Percentiles rank a stretch among this genome's conserved stretches.
Evolutionary conservation across 2,113 vertebrate genomes (phyloP).

Genomic region (Takifugu flavidus): DNA sequence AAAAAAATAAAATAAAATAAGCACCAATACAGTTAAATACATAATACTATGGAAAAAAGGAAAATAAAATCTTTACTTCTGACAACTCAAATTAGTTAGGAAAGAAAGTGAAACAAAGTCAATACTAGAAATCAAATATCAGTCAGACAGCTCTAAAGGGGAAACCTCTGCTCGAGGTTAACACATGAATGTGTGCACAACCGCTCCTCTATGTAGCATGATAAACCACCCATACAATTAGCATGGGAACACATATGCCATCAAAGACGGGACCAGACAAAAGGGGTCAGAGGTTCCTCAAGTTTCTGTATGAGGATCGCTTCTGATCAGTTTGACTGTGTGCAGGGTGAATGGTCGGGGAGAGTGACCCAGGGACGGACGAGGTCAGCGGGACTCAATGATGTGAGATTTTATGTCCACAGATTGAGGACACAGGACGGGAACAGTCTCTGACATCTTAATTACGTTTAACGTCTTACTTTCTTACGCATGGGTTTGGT

Average conservation of each 20-base stretch:
- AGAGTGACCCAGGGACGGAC: conserved; percentile 55
- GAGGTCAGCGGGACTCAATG: conserved; percentile 76
- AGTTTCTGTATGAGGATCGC: conserved; percentile 61
- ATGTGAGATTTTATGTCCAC: conserved; percentile 78
- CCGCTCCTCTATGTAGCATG: conserved; percentile 60
- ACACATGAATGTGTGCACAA: conserved; percentile 62
- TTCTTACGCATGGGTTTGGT: conserved; percentile 52
- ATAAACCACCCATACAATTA: conserved; percentile 70
- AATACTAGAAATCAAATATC: conserved; percentile 44
- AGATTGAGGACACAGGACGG: conserved; percentile 64
- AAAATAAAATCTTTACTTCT: too few relatives aligned
- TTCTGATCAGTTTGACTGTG: conserved; percentile 73
- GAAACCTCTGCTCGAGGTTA: conserved; percentile 52
- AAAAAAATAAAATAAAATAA: too few relatives aligned
- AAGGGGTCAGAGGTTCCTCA: conserved; percentile 69
- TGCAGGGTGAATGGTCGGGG: conserved; percentile 65
- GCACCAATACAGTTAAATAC: too few relatives aligned
- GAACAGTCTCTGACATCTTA: conserved; percentile 74
- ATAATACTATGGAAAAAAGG: too few relatives aligned
- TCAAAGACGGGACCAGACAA: conserved; percentile 63
- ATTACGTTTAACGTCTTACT: conserved; percentile 70
- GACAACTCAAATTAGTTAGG: not conserved
- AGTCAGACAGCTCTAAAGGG: conserved; percentile 35
- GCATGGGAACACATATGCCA: conserved; percentile 70
- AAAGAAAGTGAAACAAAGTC: conserved; percentile 17